A percentile compares a stretch with the other conserved stretches of the same genome.
Conservation (phyloP, 2,797 vertebrate genomes). For the Muraenolepis orangiensis region DNA sequence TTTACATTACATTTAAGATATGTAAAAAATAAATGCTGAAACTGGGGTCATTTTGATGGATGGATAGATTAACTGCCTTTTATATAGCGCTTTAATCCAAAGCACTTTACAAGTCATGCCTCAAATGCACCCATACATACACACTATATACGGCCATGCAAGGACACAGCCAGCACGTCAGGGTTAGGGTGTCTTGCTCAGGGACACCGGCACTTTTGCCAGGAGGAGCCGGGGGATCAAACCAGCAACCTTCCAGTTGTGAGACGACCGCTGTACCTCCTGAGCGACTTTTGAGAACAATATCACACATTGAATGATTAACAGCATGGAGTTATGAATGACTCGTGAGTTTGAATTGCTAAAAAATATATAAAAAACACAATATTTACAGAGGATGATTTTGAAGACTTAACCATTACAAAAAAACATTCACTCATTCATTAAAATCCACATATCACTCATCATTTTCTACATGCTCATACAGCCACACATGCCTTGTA, state of each 20-base stretch:
- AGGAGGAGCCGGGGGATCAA: no score
- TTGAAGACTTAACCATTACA: not conserved
- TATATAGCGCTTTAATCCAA: no score
- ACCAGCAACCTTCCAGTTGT: no score
- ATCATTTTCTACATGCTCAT: constrained; percentile 27
- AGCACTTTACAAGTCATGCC: no score
- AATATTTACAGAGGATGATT: not conserved
- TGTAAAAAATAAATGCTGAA: not conserved
- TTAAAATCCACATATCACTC: not conserved
- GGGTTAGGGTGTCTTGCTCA: no score
- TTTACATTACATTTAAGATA: not conserved
- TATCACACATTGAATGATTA: not conserved
- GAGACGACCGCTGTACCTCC: no score
- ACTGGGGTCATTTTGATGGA: not conserved
- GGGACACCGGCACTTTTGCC: no score
- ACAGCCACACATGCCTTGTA: constrained; percentile 12
- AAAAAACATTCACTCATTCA: not conserved
- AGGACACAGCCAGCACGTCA: no score
- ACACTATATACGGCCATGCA: no score
- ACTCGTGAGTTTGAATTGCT: not conserved
- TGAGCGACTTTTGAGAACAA: not conserved
- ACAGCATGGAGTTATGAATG: not conserved
- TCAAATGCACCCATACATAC: no score
- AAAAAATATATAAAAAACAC: not conserved
- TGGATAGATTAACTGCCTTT: no score